Base-by-base conservation (phyloP, 2,888 invertebrate species). In the Terebella lapidaria region DNA sequence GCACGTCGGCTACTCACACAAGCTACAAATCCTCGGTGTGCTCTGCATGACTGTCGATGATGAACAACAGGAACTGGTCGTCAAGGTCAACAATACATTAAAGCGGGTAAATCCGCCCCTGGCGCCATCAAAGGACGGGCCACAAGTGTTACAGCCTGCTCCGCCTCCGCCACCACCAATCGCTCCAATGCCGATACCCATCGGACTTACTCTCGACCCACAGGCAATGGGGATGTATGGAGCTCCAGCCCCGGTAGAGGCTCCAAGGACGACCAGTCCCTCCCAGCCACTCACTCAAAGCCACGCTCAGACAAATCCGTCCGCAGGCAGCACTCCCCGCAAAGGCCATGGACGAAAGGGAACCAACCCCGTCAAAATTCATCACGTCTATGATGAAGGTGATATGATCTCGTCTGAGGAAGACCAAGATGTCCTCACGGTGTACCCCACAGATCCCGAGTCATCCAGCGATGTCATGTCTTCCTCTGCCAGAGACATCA, bases 1-100 rank as follows among this genome's bases (percentile, higher is more conserved):
- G 30, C 67, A 68, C 54, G 59, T 69, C 25, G 57, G 59, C 29
- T 69, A 69, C 62, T 55, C 49, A 22, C 60, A 69, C 59, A 68
- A 67, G 29, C 61, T 69, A 29, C 69, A 68, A 56, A 64, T 69
- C 46, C 65, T 69, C 10, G 69, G 69, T 0, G 69, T 69, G 10
- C 61, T 69, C 20, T 69, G 69, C 49, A 59, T 69, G 59, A 68
- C 69, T 1, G 62, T 67, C 3, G 69, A 69, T 46, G 64, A 68
- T 53, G 60, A 65, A 46, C 65, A 65, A 49, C 63, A 68, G 35
- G 69, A 69, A 55, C 45, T 69, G 10, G 67, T 69, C 28, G 61
- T 69, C 55, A 69, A 69, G 56, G 66, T 69, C 10, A 69, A 69
- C 62, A 69, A 67, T 57, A 69, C 69, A 18, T 61, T 69, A 35